These are phyloP conservation scores for Notospermus geniculatus DNA, from an alignment of 1,140 invertebrate genomes.

Conservation along the genomic window DNA sequence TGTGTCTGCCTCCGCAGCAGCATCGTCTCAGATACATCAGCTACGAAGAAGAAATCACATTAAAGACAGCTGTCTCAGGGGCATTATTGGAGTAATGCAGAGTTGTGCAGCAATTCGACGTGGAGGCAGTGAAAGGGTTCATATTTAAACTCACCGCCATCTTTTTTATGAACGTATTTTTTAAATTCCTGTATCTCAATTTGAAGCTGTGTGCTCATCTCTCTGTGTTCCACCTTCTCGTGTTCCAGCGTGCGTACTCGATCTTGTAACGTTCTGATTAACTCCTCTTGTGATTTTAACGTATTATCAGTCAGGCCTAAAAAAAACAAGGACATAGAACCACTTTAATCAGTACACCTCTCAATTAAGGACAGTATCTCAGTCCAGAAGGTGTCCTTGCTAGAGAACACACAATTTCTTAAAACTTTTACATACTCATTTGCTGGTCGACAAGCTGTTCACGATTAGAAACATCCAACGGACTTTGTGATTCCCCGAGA, in stretches of 20 bases:
- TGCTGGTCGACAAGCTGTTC: constrained; percentile 3
- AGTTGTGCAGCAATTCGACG: neutral
- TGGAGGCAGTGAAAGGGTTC: neutral
- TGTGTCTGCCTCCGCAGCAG: constrained; percentile 35
- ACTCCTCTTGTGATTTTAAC: constrained; percentile 1
- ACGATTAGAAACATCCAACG: neutral
- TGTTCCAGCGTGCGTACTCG: neutral
- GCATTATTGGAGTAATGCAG: neutral
- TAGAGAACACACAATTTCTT: neutral
- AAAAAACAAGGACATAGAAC: neutral
- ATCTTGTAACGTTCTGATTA: constrained; percentile 5
- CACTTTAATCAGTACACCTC: neutral
- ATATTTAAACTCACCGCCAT: too few species aligned
- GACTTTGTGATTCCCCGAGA: neutral
- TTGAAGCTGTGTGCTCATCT: neutral
- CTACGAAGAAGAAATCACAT: constrained; percentile 20
- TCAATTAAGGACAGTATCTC: neutral
- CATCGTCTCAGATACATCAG: constrained; percentile 27
- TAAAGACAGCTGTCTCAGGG: neutral
- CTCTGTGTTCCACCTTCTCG: constrained; percentile 2
- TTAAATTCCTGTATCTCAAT: neutral
- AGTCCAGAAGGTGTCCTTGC: too few species aligned
- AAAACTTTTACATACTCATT: constrained; percentile 4
- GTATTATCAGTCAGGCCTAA: constrained; percentile 5
- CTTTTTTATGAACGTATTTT: neutral